Percentiles rank a stretch among this genome's conserved stretches.
Evolutionary conservation across 2,888 invertebrate genomes (phyloP).

Genomic region (Hirtodrosophila confusa): DNA sequence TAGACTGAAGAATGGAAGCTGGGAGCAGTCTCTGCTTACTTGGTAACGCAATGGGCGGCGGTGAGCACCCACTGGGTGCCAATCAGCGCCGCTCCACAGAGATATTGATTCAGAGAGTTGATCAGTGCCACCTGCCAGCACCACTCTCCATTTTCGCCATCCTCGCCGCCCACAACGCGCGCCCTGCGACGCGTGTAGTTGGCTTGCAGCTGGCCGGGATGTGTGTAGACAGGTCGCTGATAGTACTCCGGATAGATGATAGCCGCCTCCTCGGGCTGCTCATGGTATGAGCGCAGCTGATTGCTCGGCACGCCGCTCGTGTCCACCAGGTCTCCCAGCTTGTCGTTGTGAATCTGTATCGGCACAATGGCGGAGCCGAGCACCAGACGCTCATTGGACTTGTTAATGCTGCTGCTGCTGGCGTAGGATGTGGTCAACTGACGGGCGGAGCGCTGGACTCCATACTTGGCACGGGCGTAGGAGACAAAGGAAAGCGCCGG

Average conservation of each 20-base stretch:
- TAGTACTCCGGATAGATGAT: conserved; percentile 60
- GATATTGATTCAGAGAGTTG: conserved; percentile 96
- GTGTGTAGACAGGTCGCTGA: conserved; percentile 43
- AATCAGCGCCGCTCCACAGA: conserved; percentile 96
- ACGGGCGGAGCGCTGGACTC: conserved; percentile 76
- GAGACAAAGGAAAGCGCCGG: conserved; percentile 64
- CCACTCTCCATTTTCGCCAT: conserved; percentile 96
- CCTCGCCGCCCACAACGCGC: conserved; percentile 94
- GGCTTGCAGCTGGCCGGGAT: conserved; percentile 19
- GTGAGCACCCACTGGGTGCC: conserved; percentile 97
- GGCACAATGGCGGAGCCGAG: conserved; percentile 83
- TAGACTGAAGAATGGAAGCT: not conserved
- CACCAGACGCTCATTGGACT: conserved; percentile 82
- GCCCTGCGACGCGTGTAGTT: conserved; percentile 71
- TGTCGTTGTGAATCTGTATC: conserved; percentile 84
- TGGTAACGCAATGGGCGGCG: conserved; percentile 96
- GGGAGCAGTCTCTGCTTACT: conserved; percentile 86
- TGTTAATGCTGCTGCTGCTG: conserved; percentile 61
- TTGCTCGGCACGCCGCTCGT: conserved; percentile 69
- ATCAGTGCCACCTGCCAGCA: conserved; percentile 98
- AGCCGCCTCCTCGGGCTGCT: conserved; percentile 46
- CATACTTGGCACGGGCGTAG: conserved; percentile 80
- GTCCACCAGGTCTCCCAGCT: conserved; percentile 81
- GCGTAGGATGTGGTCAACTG: conserved; percentile 50
- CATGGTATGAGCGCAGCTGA: conserved; percentile 75